Conservation (phyloP, 2,888 invertebrate species). For the Aphelenchoides bicaudatus region DNA sequence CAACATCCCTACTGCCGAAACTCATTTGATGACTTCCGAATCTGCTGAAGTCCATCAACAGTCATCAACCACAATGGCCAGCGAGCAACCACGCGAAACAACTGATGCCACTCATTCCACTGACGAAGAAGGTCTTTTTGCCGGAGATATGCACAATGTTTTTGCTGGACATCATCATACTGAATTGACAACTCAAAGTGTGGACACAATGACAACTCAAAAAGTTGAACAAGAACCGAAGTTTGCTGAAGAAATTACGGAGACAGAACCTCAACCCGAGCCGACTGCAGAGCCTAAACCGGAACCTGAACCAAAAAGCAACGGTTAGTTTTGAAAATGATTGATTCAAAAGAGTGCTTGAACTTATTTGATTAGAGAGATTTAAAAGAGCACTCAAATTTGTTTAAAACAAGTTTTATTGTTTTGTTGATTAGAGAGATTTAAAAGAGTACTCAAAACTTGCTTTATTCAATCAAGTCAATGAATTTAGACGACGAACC, state of each 20-base stretch:
- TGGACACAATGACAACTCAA: background rate
- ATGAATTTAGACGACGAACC: constrained; percentile 31
- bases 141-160: constrained; percentile 20
- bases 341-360: too few relatives aligned
- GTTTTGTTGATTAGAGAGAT: too few relatives aligned
- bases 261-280: constrained; percentile 25
- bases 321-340: too few relatives aligned
- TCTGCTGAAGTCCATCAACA: background rate
- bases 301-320: constrained; percentile 28
- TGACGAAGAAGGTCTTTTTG: constrained; percentile 20
- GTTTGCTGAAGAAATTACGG: constrained; percentile 18
- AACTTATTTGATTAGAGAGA: too few relatives aligned
- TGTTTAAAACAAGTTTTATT: too few relatives aligned
- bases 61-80: background rate
- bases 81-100: constrained; percentile 15
- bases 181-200: background rate
- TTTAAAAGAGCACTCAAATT: too few relatives aligned
- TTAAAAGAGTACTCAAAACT: too few relatives aligned
- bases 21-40: constrained; percentile 9
- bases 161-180: constrained; percentile 12
- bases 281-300: constrained; percentile 27
- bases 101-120: constrained; percentile 13
- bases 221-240: background rate
- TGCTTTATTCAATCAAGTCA: too few relatives aligned
- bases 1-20: constrained; percentile 5